Percentiles rank a stretch among this genome's conserved stretches.
Conservation (phyloP, 92 coral and sea anemone genomes). For the Actinostola sp. region DNA sequence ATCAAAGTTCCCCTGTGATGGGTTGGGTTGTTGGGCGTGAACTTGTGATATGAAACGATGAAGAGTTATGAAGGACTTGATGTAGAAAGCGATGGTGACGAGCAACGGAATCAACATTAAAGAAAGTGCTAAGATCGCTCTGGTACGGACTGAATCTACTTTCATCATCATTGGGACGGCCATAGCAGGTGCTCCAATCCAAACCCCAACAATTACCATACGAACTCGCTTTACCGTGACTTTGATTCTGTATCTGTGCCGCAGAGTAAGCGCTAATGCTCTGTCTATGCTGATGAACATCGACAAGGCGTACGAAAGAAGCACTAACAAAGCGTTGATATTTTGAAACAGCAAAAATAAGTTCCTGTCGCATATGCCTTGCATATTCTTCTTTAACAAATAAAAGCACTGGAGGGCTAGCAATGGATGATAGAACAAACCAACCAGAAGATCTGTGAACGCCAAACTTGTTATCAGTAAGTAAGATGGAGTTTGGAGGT, state of each 20-base stretch:
- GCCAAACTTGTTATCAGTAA: constrained; percentile 52
- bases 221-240: constrained; percentile 43
- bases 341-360: constrained; percentile 2
- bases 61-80: neutral
- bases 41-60: constrained; percentile 4
- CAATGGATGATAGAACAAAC: constrained; percentile 32
- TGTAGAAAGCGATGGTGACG: neutral
- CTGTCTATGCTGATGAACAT: constrained; percentile 48
- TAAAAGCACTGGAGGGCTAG: constrained; percentile 7
- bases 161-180: neutral
- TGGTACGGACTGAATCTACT: neutral
- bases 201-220: constrained; percentile 10
- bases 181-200: neutral
- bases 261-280: constrained; percentile 40
- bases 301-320: constrained; percentile 15
- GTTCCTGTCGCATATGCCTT: constrained; percentile 17
- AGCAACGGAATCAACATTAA: neutral
- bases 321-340: constrained; percentile 12
- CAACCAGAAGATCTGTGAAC: constrained; percentile 46
- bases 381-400: constrained; percentile 2
- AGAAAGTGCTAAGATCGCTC: neutral
- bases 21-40: neutral
- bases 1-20: neutral
- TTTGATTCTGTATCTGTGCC: constrained; percentile 32
- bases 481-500: constrained; percentile 51